Evolutionary conservation across 2,888 invertebrate species (phyloP).

Genomic region (Drosophila conformis): DNA sequence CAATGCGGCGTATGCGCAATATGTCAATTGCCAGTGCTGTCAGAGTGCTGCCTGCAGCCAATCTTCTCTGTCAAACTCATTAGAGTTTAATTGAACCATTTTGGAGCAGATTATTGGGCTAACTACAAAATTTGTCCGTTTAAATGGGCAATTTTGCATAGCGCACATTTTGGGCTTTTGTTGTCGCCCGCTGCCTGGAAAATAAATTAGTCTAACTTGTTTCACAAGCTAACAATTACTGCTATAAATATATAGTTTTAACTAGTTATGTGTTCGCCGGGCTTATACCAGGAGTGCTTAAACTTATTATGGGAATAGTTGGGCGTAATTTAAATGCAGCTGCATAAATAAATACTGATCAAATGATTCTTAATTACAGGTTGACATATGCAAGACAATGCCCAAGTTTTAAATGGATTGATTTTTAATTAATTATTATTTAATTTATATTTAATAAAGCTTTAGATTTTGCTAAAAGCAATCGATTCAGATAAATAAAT

Average conservation of each 20-base stretch:
- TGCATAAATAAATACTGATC: neutral
- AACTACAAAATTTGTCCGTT: constrained; percentile 5
- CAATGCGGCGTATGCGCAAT: constrained; percentile 47
- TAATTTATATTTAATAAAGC: neutral
- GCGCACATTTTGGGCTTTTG: neutral
- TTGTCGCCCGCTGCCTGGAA: neutral
- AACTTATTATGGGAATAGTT: neutral
- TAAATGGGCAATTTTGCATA: neutral
- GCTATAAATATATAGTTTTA: neutral
- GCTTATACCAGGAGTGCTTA: neutral
- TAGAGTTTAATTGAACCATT: constrained; percentile 44
- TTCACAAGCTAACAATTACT: neutral
- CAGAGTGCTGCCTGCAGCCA: constrained; percentile 20
- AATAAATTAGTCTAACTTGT: too few relatives aligned
- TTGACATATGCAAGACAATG: neutral
- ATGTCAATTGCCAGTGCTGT: constrained; percentile 19
- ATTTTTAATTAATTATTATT: too few relatives aligned
- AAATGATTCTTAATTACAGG: neutral
- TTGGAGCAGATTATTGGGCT: constrained; percentile 25
- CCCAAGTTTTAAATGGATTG: too few relatives aligned
- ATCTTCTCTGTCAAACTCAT: constrained; percentile 15
- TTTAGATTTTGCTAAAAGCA: neutral
- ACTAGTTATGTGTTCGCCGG: neutral
- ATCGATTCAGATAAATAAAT: neutral
- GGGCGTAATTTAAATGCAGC: neutral